Base-by-base conservation (phyloP, 2,113 vertebrate genomes). In the Mobula hypostoma region DNA sequence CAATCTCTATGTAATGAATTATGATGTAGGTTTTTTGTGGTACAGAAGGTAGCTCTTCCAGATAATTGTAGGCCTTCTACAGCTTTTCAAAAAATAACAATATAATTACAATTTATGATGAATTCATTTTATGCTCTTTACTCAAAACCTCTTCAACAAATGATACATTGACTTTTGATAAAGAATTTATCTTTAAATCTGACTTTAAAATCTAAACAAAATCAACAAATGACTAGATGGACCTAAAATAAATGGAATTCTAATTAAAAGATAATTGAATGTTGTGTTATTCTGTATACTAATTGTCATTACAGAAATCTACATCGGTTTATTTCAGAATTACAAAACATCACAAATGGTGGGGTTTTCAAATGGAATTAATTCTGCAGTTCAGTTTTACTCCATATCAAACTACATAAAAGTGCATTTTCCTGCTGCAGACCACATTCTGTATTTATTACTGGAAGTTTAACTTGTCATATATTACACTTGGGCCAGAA, bases 1-100 rank as follows among this genome's bases (percentile, higher is more conserved):
- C 96, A 96, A 97, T 97, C 96, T 96, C 96, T 96, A 96, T 96
- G 95, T 96, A 95, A 97, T 95, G 96, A 93, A 93, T 74, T 93
- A 32, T 93, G 68, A 93, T 93, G 91, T 56, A 21, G 63, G 74
- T 76, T 93, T 93, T 70, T 74, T 93, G 72, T 93, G 40, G 91
- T 56, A 74, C 36, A 76, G 40, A n/a, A 68, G 68, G 91, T 93
- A 74, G 91, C 91, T 93, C 70, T 93, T 93, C 91, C 91, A 93
- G 68, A 93, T 93, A 93, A 93, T 93, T 93, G 91, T 74, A 74
- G 91, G 70, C 17, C 91, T 93, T 93, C 63, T 76, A 72, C 27
- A 21, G 68, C 36, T 93, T 74, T 93, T 74, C 70, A 72, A 74
- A 93, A 93, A 76, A 40, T 36, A 48, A 93, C 68, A 72, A 93